Evolutionary conservation across 2,888 invertebrate genomes (phyloP).

Genomic region (Furcula furcula): DNA sequence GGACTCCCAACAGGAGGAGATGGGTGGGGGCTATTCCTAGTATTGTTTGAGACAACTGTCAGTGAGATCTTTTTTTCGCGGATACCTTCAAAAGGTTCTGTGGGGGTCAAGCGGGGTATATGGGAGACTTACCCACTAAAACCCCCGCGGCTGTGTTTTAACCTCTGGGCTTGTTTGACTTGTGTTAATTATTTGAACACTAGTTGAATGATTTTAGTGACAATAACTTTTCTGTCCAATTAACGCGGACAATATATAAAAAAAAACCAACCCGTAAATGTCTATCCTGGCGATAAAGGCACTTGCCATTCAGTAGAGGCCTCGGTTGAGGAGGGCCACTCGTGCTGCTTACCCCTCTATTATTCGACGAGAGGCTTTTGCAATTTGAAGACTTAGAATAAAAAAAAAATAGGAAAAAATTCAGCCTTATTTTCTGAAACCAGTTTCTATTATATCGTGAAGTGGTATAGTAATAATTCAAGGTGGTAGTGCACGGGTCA

Average conservation of each 20-base stretch:
- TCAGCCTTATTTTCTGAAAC: constrained; percentile 27
- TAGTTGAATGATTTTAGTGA: too few relatives aligned
- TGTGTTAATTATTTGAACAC: too few relatives aligned
- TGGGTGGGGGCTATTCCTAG: too few relatives aligned
- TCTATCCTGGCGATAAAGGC: constrained; percentile 43
- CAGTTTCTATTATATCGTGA: constrained; percentile 7
- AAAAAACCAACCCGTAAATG: constrained; percentile 45
- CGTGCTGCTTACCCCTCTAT: constrained; percentile 46
- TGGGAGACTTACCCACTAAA: too few relatives aligned
- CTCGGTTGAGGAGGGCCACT: constrained; percentile 38
- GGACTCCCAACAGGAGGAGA: too few relatives aligned
- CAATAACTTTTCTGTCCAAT: too few relatives aligned
- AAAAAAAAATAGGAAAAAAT: constrained; percentile 44
- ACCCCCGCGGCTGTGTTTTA: too few relatives aligned
- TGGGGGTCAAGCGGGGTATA: too few relatives aligned
- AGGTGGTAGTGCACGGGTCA: neutral
- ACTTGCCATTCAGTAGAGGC: constrained; percentile 45
- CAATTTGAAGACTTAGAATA: constrained; percentile 49
- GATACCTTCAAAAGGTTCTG: too few relatives aligned
- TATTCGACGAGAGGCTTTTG: constrained; percentile 58
- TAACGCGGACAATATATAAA: neutral
- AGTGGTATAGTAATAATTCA: neutral
- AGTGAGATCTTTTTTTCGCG: too few relatives aligned
- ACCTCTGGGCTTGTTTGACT: too few relatives aligned
- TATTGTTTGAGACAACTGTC: too few relatives aligned